Evolutionary conservation across 2,888 invertebrate genomes (phyloP).

Genomic region (Lordiphosa andalusiaca): DNA sequence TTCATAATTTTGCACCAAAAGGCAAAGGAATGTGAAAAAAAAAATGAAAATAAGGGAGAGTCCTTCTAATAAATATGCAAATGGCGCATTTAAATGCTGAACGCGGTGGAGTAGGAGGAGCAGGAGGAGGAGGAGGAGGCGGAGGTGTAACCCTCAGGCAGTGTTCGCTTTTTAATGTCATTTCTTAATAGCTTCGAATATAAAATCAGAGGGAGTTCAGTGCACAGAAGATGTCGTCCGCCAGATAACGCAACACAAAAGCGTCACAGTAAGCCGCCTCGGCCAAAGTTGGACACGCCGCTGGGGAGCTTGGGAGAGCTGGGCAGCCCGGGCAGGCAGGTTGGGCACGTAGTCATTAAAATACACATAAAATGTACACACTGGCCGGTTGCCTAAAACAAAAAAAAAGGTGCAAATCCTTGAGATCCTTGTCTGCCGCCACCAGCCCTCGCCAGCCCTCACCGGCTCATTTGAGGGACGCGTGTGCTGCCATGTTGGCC

Average conservation of each 20-base stretch:
- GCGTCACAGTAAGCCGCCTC: conserved; percentile 58
- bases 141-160: conserved; percentile 9
- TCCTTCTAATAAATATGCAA: conserved; percentile 74
- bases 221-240: conserved; percentile 46
- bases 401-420: conserved; percentile 70
- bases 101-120: not conserved
- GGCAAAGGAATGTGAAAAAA: conserved; percentile 26
- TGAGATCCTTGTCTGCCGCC: conserved; percentile 70
- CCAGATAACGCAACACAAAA: conserved; percentile 60
- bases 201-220: conserved; percentile 49
- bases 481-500: conserved; percentile 41
- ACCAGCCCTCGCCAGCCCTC: conserved; percentile 7
- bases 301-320: conserved; percentile 47
- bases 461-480: conserved; percentile 47
- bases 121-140: not conserved
- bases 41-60: conserved; percentile 10
- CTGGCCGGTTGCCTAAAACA: conserved; percentile 36
- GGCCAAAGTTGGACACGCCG: conserved; percentile 49
- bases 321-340: not conserved
- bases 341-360: conserved; percentile 64
- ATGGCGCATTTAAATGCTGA: conserved; percentile 66
- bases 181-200: conserved; percentile 73
- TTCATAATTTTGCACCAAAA: conserved; percentile 58
- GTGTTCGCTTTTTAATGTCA: conserved; percentile 60
- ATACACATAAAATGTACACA: conserved; percentile 19